phyloP scores from a whole-genome alignment of 37 sponge, comb jelly and placozoan genomes.

The Lycopodina hypogea region DNA sequence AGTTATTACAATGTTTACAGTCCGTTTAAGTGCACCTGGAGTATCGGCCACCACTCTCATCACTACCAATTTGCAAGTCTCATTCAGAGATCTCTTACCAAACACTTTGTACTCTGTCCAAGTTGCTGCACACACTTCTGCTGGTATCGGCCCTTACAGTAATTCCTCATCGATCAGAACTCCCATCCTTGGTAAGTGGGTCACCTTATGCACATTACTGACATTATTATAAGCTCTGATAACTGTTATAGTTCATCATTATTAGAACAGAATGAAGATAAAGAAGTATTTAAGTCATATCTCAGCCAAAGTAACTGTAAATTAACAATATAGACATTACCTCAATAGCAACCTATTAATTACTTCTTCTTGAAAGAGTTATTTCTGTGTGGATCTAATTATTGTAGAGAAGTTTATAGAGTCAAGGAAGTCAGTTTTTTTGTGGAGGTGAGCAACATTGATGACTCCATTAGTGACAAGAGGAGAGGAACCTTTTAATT shows the following conservation, averaged over 20 bases:
- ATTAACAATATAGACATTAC: too few species aligned
- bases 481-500: neutral
- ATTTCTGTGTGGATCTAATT: too few species aligned
- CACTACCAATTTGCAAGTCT: neutral
- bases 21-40: neutral
- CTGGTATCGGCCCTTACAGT: slow-evolving; percentile 4
- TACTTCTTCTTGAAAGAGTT: too few species aligned
- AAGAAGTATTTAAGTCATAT: neutral
- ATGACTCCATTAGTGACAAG: too few species aligned
- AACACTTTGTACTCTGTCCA: neutral
- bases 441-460: too few species aligned
- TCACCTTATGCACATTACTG: too few species aligned
- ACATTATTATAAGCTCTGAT: too few species aligned
- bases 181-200: neutral
- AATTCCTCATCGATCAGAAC: neutral
- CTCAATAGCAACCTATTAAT: too few species aligned
- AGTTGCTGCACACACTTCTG: neutral
- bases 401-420: too few species aligned
- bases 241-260: too few species aligned
- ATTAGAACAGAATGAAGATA: neutral
- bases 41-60: neutral
- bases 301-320: too few species aligned
- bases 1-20: slow-evolving; percentile 16
- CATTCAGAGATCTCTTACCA: slow-evolving; percentile 1
- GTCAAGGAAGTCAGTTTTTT: too few species aligned